These are phyloP conservation scores for Muntiacus reevesi DNA, from an alignment of 2,113 vertebrate genomes.

Conservation along the genomic window DNA sequence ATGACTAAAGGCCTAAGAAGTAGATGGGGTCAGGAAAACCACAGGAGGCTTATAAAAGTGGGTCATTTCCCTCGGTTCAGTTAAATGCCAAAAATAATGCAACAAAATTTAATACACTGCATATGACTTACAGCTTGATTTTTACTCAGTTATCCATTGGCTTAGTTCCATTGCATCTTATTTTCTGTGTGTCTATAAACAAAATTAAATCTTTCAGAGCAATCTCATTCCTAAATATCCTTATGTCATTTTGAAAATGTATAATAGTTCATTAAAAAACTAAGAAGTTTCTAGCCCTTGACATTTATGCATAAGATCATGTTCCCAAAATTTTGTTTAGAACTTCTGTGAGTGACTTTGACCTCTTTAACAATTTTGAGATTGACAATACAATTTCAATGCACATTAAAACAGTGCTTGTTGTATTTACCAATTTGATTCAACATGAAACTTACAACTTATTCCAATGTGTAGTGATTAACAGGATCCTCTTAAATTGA, in stretches of 20 bases:
- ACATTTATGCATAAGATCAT: background rate
- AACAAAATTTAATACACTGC: background rate
- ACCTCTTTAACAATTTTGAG: background rate
- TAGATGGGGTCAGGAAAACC: background rate
- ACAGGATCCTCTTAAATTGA: background rate
- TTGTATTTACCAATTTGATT: background rate
- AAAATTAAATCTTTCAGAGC: background rate
- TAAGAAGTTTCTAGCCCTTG: background rate
- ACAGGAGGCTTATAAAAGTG: background rate
- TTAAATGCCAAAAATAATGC: background rate
- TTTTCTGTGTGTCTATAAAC: background rate
- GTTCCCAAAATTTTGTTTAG: background rate
- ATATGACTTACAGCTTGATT: background rate
- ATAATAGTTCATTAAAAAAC: background rate
- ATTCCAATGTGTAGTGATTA: background rate
- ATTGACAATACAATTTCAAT: background rate
- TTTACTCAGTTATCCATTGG: background rate
- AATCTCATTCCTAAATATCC: background rate
- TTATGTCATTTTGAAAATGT: background rate
- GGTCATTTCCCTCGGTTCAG: background rate
- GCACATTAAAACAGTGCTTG: background rate
- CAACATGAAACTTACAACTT: background rate
- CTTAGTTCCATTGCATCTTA: background rate
- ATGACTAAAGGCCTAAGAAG: background rate
- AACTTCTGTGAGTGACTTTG: background rate